Base-by-base conservation (phyloP, 2,888 invertebrate species). In the Eristalis arbustorum region DNA sequence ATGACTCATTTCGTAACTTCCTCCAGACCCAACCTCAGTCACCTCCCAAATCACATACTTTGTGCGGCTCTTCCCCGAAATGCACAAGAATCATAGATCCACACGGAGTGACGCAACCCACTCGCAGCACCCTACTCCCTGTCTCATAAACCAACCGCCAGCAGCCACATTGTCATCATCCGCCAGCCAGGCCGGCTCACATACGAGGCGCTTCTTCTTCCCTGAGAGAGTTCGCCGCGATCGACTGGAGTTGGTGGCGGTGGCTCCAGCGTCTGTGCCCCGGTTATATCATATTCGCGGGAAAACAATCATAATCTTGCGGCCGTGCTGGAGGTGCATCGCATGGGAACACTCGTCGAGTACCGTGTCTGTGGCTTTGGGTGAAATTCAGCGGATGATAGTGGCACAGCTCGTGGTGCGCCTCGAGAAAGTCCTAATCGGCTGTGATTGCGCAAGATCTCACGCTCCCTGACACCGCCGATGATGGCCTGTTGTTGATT, bases 201-300 rank as follows among this genome's bases (percentile, higher is more conserved):
- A 78, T 71, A 71, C 56, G 72, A 74, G 77, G 73, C 61, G 77
- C 73, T 77, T 81, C 76, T 85, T 85, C 85, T 85, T 85, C 85
- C 87, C 61, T 83, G 78, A 78, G 87, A 83, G 74, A 68, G 64
- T 73, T 72, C 18, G 49, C 18, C 18, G 18, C 49, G 3, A 49
- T 49, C 59, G 23, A 25, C 59, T 25, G 11, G n/a, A 66, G 57
- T 22, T 49, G 49, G 18, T n/a, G 49, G 49, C 49, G 8, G 31
- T 31, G 4, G 31, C 14, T 42, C 42, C 42, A 42, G 42, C 42
- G n/a, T 2, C 71, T 78, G 28, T 78, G 74, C 69, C 79, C 83
- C 74, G 37, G 83, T 87, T 87, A 87, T 87, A 87, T 87, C 87
- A 87, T 87, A 87, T 87, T 87, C 87, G 82, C 83, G 83, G 77